These are phyloP conservation scores for Penelope pileata DNA, from an alignment of 2,113 vertebrate genomes.

Conservation along the genomic window DNA sequence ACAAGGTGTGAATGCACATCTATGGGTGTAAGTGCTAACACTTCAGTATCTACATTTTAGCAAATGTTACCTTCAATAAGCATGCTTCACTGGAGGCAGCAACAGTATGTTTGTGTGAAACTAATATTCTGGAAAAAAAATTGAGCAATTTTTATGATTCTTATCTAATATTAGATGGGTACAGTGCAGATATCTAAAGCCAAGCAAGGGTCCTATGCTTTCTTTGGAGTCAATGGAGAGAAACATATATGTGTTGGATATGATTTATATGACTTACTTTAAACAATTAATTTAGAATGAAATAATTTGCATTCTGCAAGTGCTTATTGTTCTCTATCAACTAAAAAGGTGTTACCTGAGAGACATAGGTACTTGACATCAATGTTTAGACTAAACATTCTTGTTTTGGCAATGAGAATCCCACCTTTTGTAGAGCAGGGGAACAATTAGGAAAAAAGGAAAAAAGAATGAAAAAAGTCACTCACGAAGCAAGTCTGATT, in stretches of 20 bases:
- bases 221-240: background rate
- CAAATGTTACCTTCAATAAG: background rate
- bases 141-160: background rate
- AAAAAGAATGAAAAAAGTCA: background rate
- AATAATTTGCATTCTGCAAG: background rate
- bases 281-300: background rate
- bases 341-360: background rate
- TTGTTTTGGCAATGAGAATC: background rate
- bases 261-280: background rate
- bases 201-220: background rate
- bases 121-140: constrained; percentile 1
- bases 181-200: background rate
- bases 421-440: background rate
- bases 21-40: background rate
- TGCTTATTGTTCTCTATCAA: background rate
- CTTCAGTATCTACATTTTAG: background rate
- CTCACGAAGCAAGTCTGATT: background rate
- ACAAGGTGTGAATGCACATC: background rate
- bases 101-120: background rate
- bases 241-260: background rate
- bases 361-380: background rate
- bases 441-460: background rate
- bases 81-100: background rate
- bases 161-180: background rate
- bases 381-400: background rate